Base-by-base conservation (phyloP, 2,797 vertebrate species). In the Chanos chanos region DNA sequence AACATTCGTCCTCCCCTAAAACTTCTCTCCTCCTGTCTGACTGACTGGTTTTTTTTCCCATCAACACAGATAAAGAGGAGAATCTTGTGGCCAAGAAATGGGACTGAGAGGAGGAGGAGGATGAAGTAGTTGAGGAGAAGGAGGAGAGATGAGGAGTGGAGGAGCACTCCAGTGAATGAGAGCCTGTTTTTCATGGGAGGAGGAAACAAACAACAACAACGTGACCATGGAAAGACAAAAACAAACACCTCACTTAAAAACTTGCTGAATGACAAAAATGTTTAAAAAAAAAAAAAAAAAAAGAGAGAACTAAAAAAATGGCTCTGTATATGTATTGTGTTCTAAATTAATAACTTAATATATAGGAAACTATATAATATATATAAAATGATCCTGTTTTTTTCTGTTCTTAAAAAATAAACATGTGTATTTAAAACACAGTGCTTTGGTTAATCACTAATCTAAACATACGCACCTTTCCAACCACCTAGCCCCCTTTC, bases 391-490 rank as follows among this genome's bases (percentile, higher is more conserved):
- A n/a, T n/a, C n/a, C n/a, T n/a, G n/a, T n/a, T n/a, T n/a, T n/a
- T n/a, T 28, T 88, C 58, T 89, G 82, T 89, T 89, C 85, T 88
- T 89, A 85, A 87, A 87, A 80, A 89, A 87, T 90, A 89, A 90
- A 89, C 75, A 79, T 81, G 74, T 87, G 78, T 89, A 81, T 78
- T 82, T 77, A 81, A 83, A 72, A 78, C 65, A 61, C 66, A 36
- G 6, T 31, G 7, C 1, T 2, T 37, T 4, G 44, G 2, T 27
- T 12, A 7, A n/a, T n/a, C n/a, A n/a, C n/a, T n/a, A n/a, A 40
- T 19, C 18, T 5, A 10, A 16, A 5, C 3, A 8, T 36, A 15
- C 8, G n/a, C 7, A 56, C n/a, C 28, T 27, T 24, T 40, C 45
- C 16, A 45, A 55, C 19, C 16, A 9, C 4, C 25, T 10, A 37